Evolutionary conservation across 1,140 invertebrate genomes (phyloP).

Genomic region (Drosophila hydei): DNA sequence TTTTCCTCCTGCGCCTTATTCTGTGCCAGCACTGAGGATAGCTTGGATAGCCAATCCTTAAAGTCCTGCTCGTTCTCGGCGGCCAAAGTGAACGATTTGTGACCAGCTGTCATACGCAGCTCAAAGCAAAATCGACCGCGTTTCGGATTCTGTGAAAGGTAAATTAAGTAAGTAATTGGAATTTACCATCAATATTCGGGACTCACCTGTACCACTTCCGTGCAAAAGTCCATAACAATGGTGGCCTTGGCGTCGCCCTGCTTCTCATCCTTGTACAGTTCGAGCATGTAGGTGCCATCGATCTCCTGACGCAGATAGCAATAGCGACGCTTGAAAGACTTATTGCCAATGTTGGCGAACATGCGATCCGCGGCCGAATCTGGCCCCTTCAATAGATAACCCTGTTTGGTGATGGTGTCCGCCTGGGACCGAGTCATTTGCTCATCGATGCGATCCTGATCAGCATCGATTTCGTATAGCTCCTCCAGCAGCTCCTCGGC

Average conservation of each 20-base stretch:
- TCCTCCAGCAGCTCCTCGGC: constrained; percentile 90
- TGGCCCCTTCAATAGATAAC: constrained; percentile 95
- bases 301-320: constrained; percentile 94
- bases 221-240: constrained; percentile 97
- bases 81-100: constrained; percentile 93
- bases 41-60: constrained; percentile 92
- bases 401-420: constrained; percentile 93
- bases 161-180: background rate
- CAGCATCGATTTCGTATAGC: constrained; percentile 93
- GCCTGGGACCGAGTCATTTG: constrained; percentile 87
- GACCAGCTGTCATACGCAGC: constrained; percentile 91
- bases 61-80: constrained; percentile 93
- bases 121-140: constrained; percentile 95
- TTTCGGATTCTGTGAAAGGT: constrained; percentile 89
- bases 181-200: too few species aligned
- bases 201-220: constrained; percentile 91
- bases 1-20: constrained; percentile 91
- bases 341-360: constrained; percentile 93
- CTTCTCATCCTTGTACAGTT: constrained; percentile 96
- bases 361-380: constrained; percentile 92
- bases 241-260: constrained; percentile 94
- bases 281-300: constrained; percentile 95
- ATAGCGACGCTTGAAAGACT: constrained; percentile 95
- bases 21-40: constrained; percentile 90
- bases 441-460: constrained; percentile 92